phyloP scores from a whole-genome alignment of 2,888 invertebrate species.

The Eristalis tenax region DNA sequence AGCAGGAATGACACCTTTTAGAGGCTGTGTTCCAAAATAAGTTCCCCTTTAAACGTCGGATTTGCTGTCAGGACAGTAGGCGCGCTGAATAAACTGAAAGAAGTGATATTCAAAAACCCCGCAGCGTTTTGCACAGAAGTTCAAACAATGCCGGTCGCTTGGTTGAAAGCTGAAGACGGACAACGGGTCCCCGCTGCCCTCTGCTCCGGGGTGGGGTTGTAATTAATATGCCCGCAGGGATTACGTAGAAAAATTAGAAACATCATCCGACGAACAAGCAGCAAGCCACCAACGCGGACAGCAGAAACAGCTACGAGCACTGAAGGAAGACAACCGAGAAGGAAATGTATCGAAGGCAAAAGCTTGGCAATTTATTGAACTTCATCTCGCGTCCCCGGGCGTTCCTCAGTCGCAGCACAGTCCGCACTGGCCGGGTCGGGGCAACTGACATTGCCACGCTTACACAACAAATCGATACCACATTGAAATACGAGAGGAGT shows the following conservation, averaged over 20 bases:
- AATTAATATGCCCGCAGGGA: not conserved
- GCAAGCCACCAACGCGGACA: not conserved
- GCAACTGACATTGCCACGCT: not conserved
- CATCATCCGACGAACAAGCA: not conserved
- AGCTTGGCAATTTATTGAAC: slow-evolving; percentile 56
- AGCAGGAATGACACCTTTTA: too few species aligned
- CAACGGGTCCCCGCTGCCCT: not conserved
- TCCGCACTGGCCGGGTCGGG: not conserved
- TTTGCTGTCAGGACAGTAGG: too few species aligned
- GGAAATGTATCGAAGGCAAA: slow-evolving; percentile 42
- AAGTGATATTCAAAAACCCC: too few species aligned
- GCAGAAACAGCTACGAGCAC: not conserved
- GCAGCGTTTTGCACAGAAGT: not conserved
- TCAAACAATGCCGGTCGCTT: not conserved
- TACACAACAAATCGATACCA: slow-evolving; percentile 1
- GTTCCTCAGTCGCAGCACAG: not conserved
- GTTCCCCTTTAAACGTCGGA: too few species aligned
- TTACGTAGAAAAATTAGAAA: not conserved
- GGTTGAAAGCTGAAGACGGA: not conserved
- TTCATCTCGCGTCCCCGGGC: slow-evolving; percentile 10
- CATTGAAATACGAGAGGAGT: slow-evolving; percentile 12
- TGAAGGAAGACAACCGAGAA: not conserved
- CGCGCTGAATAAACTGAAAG: not conserved
- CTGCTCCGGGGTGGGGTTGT: not conserved
- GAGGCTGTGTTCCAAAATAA: too few species aligned